Evolutionary conservation across 2,888 invertebrate genomes (phyloP), one percentile per base, ranked within the genome.

Genomic region (Petrolisthes manimaculis): DNA sequence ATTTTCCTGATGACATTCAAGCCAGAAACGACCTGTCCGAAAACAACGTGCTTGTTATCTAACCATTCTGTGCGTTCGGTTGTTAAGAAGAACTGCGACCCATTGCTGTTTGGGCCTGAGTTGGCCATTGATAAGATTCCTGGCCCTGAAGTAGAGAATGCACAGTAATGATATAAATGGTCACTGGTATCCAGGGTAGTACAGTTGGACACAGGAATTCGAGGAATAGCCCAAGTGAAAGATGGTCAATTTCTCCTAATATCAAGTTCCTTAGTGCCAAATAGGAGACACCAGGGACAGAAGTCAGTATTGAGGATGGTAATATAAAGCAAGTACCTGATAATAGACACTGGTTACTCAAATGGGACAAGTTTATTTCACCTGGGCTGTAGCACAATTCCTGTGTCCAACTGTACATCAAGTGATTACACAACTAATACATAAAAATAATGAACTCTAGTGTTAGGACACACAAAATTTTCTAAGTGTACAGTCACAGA

Each of bases 31-130:
- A 99, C 97, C 93, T 98, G 96, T 0, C 99, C 99, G 94, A 99
- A 99, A 0, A 99, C 99, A 9, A 99, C 99, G 93, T 99, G 99
- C 93, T 99, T 99, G 56, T 95, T 95, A 94, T 99, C 99, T 88
- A 99, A 93, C 97, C 96, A 95, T 86, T 95, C 94, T 18, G 95
- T 94, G 92, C 94, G 97, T 69, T 96, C 96, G 12, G 97, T 97
- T 92, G 97, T 97, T 55, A 99, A 94, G 93, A 99, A 99, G 94
- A 99, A 99, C 93, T 99, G 99, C 6, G 98, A 98, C 9, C 98
- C 98, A 94, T 99, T 99, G 77, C 97, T 96, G 92, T 99, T 98
- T 0, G 97, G 95, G 0, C 99, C 99, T 0, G 98, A 98, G 94
- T 99, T 99, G 0, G 99, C 99, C 99, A 99, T 99, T 24, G 99